Evolutionary conservation across 2,797 vertebrate species (phyloP), one percentile per base, ranked within the genome.

Genomic region (Myotis daubentonii): DNA sequence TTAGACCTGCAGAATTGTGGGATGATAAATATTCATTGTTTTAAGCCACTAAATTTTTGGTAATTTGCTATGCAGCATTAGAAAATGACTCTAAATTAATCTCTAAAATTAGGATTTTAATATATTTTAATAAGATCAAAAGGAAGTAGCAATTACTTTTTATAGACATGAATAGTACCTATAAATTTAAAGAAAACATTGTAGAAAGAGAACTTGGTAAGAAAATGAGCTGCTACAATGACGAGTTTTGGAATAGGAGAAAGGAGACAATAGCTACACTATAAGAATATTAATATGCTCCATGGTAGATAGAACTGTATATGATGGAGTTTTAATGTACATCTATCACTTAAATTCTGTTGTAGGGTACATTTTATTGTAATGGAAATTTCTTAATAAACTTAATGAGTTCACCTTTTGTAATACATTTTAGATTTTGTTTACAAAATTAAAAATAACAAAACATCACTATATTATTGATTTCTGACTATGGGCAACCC

Each of bases 11-110:
- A 23, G 33, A 70, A 49, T 16, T 70, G 5, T 55, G n/a, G 11
- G 4, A 7, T 80, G 51, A 28, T 71, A 87, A 74, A 84, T 38
- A 76, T 81, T 51, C 30, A 28, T n/a, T 70, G 44, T 65, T 85
- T 83, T 62, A 28, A 70, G 17, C 19, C 51, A 30, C 22, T 44
- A 36, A 8, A 15, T 47, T 66, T 57, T 57, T 86, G 60, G n/a
- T 86, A 70, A 75, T 95, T 89, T 87, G 2, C 10, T 81, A 65
- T 90, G 30, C 15, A 82, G 22, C 22, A 38, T 11, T 38, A 44
- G 22, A 86, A 88, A 87, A 53, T 87, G 33, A 76, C n/a, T 79
- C 17, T 20, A 86, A 62, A 28, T 93, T 81, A 33, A 86, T 75
- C 22, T 75, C 51, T 86, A 81, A 92, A 38, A n/a, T 60, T 20